These are phyloP conservation scores for Podiceps cristatus DNA, from an alignment of 2,113 vertebrate genomes.

Conservation along the genomic window DNA sequence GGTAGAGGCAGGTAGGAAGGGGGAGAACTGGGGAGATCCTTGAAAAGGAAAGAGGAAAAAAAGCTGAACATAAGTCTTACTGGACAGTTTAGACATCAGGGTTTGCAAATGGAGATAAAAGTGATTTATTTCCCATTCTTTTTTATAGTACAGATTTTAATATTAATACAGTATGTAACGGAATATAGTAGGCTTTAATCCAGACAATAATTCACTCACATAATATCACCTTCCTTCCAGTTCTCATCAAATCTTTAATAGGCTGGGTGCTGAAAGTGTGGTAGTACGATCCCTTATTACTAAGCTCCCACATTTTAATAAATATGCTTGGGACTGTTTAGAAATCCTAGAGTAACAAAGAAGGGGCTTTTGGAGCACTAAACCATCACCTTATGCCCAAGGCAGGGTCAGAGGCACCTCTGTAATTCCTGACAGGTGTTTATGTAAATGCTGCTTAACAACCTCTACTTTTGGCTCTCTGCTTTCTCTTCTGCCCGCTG, in stretches of 20 bases:
- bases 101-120: slow-evolving; percentile 61
- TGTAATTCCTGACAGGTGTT: neutral
- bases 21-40: neutral
- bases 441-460: neutral
- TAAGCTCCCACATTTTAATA: neutral
- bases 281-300: neutral
- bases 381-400: neutral
- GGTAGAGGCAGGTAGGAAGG: neutral
- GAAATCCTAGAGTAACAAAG: neutral
- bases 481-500: neutral
- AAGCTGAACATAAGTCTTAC: neutral
- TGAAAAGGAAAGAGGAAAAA: neutral
- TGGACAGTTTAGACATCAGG: neutral
- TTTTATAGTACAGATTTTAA: slow-evolving; percentile 48
- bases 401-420: neutral
- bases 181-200: slow-evolving; percentile 42
- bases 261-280: neutral
- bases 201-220: slow-evolving; percentile 41
- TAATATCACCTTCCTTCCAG: slow-evolving; percentile 12
- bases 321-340: neutral
- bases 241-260: slow-evolving; percentile 37
- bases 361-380: neutral
- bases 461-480: neutral
- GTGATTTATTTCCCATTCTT: slow-evolving; percentile 56
- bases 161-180: slow-evolving; percentile 61